Base-by-base conservation (phyloP, 2,888 invertebrate species). In the Clunio marinus region DNA sequence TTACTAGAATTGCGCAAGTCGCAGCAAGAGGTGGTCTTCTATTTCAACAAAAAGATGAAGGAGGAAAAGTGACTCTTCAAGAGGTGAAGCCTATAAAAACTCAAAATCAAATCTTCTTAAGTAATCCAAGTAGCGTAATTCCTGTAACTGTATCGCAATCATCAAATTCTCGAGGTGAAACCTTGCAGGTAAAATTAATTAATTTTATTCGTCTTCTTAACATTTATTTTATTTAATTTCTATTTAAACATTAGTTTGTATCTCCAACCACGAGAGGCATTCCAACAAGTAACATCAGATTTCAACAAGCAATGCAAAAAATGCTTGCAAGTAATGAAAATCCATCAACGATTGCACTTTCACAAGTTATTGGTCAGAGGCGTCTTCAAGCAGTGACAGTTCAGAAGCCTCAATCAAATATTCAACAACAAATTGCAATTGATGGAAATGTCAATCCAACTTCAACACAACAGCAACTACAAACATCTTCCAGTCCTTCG, bases 1-100 rank as follows among this genome's bases (percentile, higher is more conserved):
- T 70, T 8, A 68, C 67, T 25, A 22, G 25, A 60, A 74, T 78
- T 69, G 76, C 76, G 1, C 73, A 74, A 41, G 73, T 73, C 3
- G 73, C 76, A 3, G 76, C 76, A 51, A 80, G 79, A 72, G 76
- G 77, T 67, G 84, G 83, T 3, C 80, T 83, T 2, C 84, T 84
- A 24, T 83, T 88, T 0, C 88, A 88, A 60, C 84, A 84, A 1
- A 80, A 80, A 70, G 73, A 77, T 4, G 69, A 71, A 13, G 82
- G 85, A 0, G 81, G 84, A 0, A 83, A 86, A 0, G 84, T 88
- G 76, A 88, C 87, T 0, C 84, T 89, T 69, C 88, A 89, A 72
- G 89, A 89, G 74, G 83, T 89, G 51, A 88, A 88, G 70, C 88
- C 89, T 74, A 86, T 88, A 10, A 83, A 86, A 69, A 17, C 83